Evolutionary conservation across 2,113 vertebrate genomes (phyloP), one percentile per base, ranked within the genome.

Genomic region (Heterotis niloticus): DNA sequence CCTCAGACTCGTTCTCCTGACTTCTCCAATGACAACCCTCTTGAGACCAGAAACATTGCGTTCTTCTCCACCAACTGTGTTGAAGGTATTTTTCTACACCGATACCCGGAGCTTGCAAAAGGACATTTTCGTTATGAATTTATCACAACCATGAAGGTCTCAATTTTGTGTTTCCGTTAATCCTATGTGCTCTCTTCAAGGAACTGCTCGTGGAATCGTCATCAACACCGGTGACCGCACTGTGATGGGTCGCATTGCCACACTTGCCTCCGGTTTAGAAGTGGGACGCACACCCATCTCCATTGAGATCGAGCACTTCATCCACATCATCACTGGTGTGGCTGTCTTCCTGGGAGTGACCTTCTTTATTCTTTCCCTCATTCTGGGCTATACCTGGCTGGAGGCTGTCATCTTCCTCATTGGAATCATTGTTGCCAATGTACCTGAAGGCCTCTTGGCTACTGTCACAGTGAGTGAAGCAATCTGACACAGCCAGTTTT

Each of bases 1-100:
- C 96, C 96, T 0, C 96, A 98, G 86, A 96, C 95, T 0, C 95
- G 96, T 24, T 94, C 95, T 4, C 96, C 96, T 0, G 96, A 98
- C 81, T 97, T 95, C 88, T 97, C 96, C 60, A 95, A 98, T 0
- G 96, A 98, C 57, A 98, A 97, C 87, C 95, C 96, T 0, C 86
- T 98, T 85, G 96, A 98, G 88, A 98, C 95, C 0, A 93, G 95
- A n/a, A 98, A 98, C 87, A 95, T 99, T 65, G 95, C 94, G 64
- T 98, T 99, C 92, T 98, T 99, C 88, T 98, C 96, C 16, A 99
- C 97, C 87, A 99, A 98, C 89, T 98, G 96, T 10, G 97, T 98
- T 20, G 97, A 98, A 94, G 97, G 97, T 98, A 89, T 62, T 0
- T 57, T 17, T n/a, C 23, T 0, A 5, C 34, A 44, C 2, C 7